Base-by-base conservation (phyloP, 1,140 invertebrate genomes). In the Halictus rubicundus region DNA sequence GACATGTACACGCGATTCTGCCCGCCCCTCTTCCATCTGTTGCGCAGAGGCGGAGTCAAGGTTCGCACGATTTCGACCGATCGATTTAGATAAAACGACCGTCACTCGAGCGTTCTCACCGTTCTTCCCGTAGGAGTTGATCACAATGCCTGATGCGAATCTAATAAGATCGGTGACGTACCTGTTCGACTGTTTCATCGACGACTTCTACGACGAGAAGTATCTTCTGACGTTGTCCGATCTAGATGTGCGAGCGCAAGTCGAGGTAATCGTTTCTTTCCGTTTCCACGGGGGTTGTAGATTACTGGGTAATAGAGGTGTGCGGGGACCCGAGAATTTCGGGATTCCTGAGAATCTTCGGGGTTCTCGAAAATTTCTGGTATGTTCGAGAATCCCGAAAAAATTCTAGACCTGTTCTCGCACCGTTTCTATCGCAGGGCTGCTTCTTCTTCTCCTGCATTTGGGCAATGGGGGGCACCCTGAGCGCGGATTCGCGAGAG, bases 401-500 rank as follows among this genome's bases (percentile, higher is more conserved):
- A 9, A 42, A 6, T 39, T 2, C 37, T 9, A 9, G 39, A 9
- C 7, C 6, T 42, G 39, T 0, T 9, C 7, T 42, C 39, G 7
- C 7, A 42, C 39, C 14, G 42, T 66, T 57, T 2, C 39, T 59
- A 1, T 68, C 92, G 52, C 89, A 97, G 96, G 97, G 98, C 21
- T 96, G 97, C 2, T 99, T 99, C 91, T 96, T 99, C 89, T 99
- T 99, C 91, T 96, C 97, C 0, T 95, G 96, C 54, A 97, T 98
- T 71, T 99, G 98, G 98, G 96, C 97, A 0, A 90, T 99, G 84
- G 98, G 98, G 64, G 97, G 95, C 0, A 96, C 96, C 10, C 90
- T 97, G 42, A 95, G 97, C 90, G 94, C 95, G n/a, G 91, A 94
- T 32, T 96, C 97, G 73, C 93, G 98, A 39, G 92, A 94, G 8